Evolutionary conservation across 2,888 invertebrate species (phyloP).

Genomic region (Anagyrus pseudococci): DNA sequence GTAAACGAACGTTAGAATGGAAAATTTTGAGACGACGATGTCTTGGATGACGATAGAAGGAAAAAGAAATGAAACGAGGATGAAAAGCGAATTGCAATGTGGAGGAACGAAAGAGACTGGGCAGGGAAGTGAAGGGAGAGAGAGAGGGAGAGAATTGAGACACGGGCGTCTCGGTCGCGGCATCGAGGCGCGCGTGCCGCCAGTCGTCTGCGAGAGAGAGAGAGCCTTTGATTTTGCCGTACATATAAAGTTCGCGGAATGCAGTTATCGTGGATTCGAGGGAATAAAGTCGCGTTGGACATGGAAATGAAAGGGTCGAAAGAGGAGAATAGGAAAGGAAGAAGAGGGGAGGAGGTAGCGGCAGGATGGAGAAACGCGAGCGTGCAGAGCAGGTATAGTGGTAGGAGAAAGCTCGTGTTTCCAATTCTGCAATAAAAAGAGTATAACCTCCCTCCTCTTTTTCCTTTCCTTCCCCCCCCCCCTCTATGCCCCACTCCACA

Average conservation of each 20-base stretch:
- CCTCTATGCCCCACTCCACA: too few relatives aligned
- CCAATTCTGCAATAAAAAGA: slow-evolving; percentile 37
- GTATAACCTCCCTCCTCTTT: neutral
- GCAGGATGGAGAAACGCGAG: slow-evolving; percentile 19
- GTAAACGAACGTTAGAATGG: too few relatives aligned
- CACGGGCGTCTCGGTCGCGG: too few relatives aligned
- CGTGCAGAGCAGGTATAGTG: slow-evolving; percentile 6
- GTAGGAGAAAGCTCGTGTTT: slow-evolving; percentile 37
- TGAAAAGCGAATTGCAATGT: too few relatives aligned
- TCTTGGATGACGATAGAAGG: too few relatives aligned
- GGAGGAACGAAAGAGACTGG: too few relatives aligned
- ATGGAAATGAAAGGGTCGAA: slow-evolving; percentile 27
- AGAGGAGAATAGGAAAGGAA: slow-evolving; percentile 2
- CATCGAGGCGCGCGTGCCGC: neutral
- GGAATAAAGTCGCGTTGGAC: slow-evolving; percentile 33
- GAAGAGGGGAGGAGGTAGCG: slow-evolving; percentile 13
- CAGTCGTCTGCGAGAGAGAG: neutral
- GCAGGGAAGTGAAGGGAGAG: too few relatives aligned
- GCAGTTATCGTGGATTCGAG: slow-evolving; percentile 37
- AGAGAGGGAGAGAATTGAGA: slow-evolving; percentile 18
- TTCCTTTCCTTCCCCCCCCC: neutral
- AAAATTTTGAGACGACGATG: too few relatives aligned
- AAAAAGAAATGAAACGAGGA: too few relatives aligned
- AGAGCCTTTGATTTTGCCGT: slow-evolving; percentile 32
- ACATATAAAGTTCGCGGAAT: slow-evolving; percentile 27